Base-by-base conservation (phyloP, 2,888 invertebrate genomes). In the Matsumyia berberina region DNA sequence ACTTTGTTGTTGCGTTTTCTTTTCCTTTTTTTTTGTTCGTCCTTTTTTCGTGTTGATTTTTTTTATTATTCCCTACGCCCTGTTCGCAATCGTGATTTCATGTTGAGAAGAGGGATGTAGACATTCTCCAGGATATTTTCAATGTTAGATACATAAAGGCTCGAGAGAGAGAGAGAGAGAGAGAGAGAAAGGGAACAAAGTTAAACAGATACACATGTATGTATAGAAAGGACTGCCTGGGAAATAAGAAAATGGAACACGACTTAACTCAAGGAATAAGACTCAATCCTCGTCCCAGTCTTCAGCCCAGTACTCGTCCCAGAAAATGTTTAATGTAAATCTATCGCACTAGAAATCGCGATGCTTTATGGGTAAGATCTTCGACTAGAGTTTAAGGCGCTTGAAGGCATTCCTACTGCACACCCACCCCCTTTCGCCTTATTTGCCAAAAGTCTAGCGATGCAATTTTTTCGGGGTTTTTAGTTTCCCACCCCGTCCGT, bases 101-200 rank as follows among this genome's bases (percentile, higher is more conserved):
- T 51, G 31, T 44, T 12, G 6, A 17, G 17, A 19, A 69, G 11
- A 24, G n/a, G n/a, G 24, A 51, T 31, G 33, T 24, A 39, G 11
- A 57, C 17, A 44, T 31, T 37, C 24, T 9, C 39, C 42, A 53
- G 51, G 77, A 69, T 31, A 46, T 69, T 77, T 77, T 77, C 77
- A 77, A 77, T 77, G 77, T 60, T 69, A 62, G 42, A 19, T 76
- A 76, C 51, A 77, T 69, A 77, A 69, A 33, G 19, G 11, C n/a
- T 33, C 12, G 8, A 19, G 24, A 5, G 6, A 11, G 7, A 42
- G 15, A 24, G 33, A 8, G 5, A 39, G 33, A n/a, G 31, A 51
- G 42, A 60, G 39, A 17, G 11, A 49, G 58, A n/a, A 7, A 24
- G 49, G 51, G 6, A 35, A 17, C 44, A 46, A 12, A 53, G 19